Conservation (phyloP, 1,140 invertebrate species). For the Octopus sinensis region DNA sequence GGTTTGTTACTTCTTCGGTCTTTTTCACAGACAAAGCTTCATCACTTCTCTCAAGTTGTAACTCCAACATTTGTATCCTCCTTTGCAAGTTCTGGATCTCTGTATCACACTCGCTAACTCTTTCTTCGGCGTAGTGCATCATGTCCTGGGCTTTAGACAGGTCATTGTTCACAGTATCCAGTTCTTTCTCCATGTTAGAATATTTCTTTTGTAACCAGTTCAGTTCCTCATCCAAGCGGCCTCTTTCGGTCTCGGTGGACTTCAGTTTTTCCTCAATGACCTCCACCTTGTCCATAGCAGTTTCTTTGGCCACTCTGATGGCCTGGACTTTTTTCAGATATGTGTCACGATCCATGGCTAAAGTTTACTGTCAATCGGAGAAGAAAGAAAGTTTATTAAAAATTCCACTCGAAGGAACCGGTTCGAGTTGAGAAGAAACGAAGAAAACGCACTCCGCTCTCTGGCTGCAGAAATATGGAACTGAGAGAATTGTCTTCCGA, state of each 20-base stretch:
- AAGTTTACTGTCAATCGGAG: background rate
- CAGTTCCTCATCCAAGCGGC: background rate
- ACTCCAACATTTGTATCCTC: slow-evolving; percentile 18
- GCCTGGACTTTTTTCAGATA: background rate
- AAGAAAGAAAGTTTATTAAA: background rate
- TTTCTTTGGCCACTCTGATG: background rate
- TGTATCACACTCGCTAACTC: slow-evolving; percentile 19
- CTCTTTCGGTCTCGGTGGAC: background rate
- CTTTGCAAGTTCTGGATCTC: slow-evolving; percentile 18
- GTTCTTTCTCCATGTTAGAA: background rate
- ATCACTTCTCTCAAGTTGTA: slow-evolving; percentile 18
- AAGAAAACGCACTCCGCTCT: background rate
- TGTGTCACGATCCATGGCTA: background rate
- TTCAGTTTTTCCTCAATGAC: background rate
- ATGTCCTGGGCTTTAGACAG: slow-evolving; percentile 11
- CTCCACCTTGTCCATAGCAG: slow-evolving; percentile 6
- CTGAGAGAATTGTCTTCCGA: too few species aligned
- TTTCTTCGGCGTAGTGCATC: slow-evolving; percentile 17
- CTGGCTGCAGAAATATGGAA: background rate
- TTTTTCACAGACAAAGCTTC: slow-evolving; percentile 23
- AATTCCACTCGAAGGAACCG: too few species aligned
- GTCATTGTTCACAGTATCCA: slow-evolving; percentile 3
- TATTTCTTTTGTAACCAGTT: slow-evolving; percentile 7
- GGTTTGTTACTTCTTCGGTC: slow-evolving; percentile 16
- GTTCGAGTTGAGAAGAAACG: too few species aligned